Evolutionary conservation across 1,140 invertebrate genomes (phyloP), one percentile per base, ranked within the genome.

Genomic region (Drosophila oshimai): DNA sequence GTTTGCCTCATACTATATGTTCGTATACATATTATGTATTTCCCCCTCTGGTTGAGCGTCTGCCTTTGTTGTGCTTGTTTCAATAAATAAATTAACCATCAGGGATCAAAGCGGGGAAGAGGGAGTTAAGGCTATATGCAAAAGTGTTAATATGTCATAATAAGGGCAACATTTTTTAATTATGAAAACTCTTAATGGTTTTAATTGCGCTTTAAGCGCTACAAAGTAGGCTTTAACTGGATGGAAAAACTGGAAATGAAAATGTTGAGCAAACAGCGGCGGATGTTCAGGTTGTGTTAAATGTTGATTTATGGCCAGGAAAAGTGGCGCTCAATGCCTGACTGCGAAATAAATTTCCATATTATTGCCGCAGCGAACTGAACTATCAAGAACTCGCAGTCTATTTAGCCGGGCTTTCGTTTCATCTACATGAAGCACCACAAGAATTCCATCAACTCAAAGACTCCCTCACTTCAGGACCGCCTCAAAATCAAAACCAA

Each of bases 131-230:
- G 13, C 42, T 34, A 28, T 49, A 50, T 45, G 70, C 58, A 73
- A 73, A 74, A 58, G 44, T 58, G 47, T 74, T 58, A 74, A 67
- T 74, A 70, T 42, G 51, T 42, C 60, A 74, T 74, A 74, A 74
- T 22, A 60, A 46, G 71, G 29, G 49, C 45, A 74, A 74, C 72
- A 45, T 50, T 71, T 72, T 74, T 74, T 74, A 74, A 74, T 74
- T 74, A 74, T 74, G 70, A 60, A 42, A 49, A 28, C 42, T 57
- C 58, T 74, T 74, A 67, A 74, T 58, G 71, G 39, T 29, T 55
- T 58, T 74, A 74, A 74, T 74, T 74, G 70, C 70, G 46, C 51
- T 58, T 67, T 67, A 74, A 58, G 51, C 45, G 45, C 58, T 47
- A 41, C 70, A 74, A 74, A 57, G 70, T 50, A 67, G 72, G 51